A percentile compares a stretch with the other conserved stretches of the same genome.
These are phyloP conservation scores for Tachysurus vachellii DNA, from an alignment of 2,113 vertebrate genomes.

Conservation along the genomic window DNA sequence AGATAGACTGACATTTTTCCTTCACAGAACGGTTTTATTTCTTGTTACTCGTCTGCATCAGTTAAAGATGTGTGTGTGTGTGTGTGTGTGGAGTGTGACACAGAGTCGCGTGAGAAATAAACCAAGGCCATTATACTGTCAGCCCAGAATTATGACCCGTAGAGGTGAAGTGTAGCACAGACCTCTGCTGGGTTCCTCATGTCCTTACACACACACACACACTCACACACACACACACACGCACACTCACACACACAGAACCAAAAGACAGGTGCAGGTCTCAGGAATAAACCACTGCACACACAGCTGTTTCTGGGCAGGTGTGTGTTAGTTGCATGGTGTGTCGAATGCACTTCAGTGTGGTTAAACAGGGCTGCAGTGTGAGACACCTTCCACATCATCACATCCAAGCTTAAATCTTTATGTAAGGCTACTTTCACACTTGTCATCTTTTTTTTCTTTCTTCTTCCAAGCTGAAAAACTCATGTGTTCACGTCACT, in stretches of 20 bases:
- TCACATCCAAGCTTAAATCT: not conserved
- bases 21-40: no score
- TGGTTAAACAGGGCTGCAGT: not conserved
- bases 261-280: not conserved
- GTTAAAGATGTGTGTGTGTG: not conserved
- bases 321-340: not conserved
- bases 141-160: constrained; percentile 11
- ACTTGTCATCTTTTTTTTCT: not conserved
- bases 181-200: not conserved
- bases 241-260: not conserved
- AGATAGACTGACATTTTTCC: not conserved
- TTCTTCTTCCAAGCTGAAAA: no score
- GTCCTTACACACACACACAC: not conserved
- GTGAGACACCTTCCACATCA: not conserved
- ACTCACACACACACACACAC: not conserved
- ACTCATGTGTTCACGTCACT: not conserved
- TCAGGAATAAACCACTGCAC: not conserved
- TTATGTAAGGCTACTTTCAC: not conserved
- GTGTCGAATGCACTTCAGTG: constrained; percentile 23
- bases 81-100: not conserved
- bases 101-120: constrained; percentile 7
- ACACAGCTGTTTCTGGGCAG: constrained; percentile 35
- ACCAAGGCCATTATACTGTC: not conserved
- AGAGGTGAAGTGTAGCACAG: constrained; percentile 5
- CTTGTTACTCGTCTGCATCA: no score